Conservation (phyloP, 2,113 vertebrate species). For the Notarius lentiginosus region DNA sequence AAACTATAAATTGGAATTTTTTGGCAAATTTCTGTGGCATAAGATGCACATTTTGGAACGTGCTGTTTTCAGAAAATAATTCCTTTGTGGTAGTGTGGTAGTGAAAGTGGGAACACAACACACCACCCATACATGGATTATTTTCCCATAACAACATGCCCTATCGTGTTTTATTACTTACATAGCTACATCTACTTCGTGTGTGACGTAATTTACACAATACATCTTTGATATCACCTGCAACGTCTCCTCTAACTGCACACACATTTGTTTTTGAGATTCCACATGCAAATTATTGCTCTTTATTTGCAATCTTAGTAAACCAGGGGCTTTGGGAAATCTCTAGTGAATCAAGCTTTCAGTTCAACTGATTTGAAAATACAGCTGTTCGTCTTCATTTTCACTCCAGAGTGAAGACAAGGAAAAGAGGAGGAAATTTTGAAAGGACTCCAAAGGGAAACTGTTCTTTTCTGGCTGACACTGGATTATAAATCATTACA, state of each 20-base stretch:
- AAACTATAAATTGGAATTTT: neutral
- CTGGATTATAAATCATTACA: neutral
- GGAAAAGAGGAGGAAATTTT: neutral
- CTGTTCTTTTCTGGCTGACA: neutral
- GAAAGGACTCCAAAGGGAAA: neutral
- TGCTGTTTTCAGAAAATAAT: neutral
- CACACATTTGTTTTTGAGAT: neutral
- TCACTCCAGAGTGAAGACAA: conserved; percentile 21
- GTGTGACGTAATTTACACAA: neutral
- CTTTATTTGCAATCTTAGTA: neutral
- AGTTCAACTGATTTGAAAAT: conserved; percentile 9
- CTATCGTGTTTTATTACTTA: neutral
- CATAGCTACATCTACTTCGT: neutral
- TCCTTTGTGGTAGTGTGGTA: neutral
- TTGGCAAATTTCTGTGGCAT: neutral
- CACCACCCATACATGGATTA: neutral
- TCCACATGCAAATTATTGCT: neutral
- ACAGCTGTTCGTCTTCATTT: neutral
- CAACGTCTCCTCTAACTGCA: neutral
- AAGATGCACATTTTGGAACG: neutral
- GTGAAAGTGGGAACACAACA: neutral
- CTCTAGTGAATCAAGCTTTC: neutral
- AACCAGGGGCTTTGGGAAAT: neutral
- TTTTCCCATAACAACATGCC: neutral
- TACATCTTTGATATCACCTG: neutral